phyloP scores from a whole-genome alignment of 2,797 vertebrate genomes.

The Esox masquinongy region DNA sequence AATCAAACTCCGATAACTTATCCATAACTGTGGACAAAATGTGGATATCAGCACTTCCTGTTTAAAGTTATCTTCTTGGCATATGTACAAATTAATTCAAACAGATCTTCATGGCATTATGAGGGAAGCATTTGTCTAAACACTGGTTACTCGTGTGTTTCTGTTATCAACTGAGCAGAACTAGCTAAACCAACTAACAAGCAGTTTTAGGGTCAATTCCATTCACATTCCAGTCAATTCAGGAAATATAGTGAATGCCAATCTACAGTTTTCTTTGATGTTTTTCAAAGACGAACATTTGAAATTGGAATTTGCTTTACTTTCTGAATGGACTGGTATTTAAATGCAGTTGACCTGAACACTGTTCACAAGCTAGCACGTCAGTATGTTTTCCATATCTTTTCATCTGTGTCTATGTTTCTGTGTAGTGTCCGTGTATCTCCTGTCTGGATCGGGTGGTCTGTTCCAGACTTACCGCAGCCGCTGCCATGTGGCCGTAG shows the following conservation, averaged over 20 bases:
- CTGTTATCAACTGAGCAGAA: neutral
- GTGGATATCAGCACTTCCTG: neutral
- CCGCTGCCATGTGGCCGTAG: constrained; percentile 75
- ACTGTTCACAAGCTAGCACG: no score
- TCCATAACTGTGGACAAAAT: neutral
- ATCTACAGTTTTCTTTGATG: no score
- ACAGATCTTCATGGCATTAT: neutral
- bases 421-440: constrained; percentile 11
- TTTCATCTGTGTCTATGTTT: neutral
- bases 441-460: neutral
- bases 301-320: no score
- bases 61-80: neutral
- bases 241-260: no score
- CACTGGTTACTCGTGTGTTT: neutral
- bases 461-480: constrained; percentile 77
- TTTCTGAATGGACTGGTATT: no score
- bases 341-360: no score
- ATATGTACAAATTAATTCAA: neutral
- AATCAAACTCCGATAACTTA: neutral
- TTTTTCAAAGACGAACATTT: no score
- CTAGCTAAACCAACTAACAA: neutral
- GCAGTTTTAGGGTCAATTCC: no score
- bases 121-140: neutral
- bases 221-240: no score
- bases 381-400: no score